phyloP scores from a whole-genome alignment of 2,113 vertebrate genomes.

The Malurus alboscapulatus region DNA sequence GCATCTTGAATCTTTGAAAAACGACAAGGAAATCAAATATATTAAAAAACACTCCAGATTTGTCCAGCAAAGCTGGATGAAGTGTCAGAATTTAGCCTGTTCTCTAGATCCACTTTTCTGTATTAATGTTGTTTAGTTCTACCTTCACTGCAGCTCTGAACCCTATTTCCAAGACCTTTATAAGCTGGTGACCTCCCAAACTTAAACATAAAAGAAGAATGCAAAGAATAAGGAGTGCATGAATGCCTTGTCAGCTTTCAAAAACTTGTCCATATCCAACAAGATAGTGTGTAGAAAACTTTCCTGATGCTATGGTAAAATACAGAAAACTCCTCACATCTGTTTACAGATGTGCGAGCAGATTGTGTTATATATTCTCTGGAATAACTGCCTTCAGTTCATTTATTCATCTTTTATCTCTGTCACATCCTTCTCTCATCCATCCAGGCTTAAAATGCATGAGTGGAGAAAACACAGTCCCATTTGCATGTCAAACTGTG shows the following conservation, averaged over 20 bases:
- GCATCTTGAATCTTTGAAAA: background rate
- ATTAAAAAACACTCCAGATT: background rate
- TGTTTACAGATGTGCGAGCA: background rate
- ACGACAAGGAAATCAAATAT: background rate
- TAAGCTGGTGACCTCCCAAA: background rate
- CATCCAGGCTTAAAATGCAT: background rate
- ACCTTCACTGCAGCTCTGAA: fast-evolving
- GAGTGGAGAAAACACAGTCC: background rate
- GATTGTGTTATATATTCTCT: background rate
- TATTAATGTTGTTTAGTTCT: background rate
- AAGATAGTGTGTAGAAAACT: background rate
- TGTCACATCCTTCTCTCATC: background rate
- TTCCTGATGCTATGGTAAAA: background rate
- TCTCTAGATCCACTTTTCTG: background rate
- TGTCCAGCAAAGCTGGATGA: background rate
- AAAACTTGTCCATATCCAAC: background rate
- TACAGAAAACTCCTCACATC: background rate
- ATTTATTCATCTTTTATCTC: background rate
- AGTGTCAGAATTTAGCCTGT: background rate
- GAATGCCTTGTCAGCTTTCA: background rate
- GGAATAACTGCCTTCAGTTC: background rate
- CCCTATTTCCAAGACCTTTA: background rate
- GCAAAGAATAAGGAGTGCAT: background rate
- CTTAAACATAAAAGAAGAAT: background rate
- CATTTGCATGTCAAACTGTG: background rate